Base-by-base conservation (phyloP, 1,140 invertebrate genomes). In the Panonychus citri region DNA sequence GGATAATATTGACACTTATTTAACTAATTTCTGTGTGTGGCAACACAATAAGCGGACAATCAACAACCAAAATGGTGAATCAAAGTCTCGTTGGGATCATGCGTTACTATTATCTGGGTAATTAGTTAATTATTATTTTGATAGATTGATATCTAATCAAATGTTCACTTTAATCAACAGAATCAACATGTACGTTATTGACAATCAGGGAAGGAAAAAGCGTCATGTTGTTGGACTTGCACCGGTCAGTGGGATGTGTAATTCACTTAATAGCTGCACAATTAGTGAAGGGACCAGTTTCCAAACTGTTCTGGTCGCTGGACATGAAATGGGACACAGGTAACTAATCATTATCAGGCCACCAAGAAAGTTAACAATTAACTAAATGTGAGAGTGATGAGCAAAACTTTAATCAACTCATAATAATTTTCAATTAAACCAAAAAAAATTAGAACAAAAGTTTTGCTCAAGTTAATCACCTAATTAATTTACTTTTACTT, bases 281-380 rank as follows among this genome's bases (percentile, higher is more conserved):
- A 75, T 78, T 5, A 78, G 77, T 59, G 77, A 78, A 70, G 77
- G 76, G 15, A 66, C 76, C 43, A 76, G 77, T 67, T 78, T 78
- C 67, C 76, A 78, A 65, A 76, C 74, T 56, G 76, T 76, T n/a
- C 75, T 77, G 57, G 76, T 77, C 0, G 75, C 77, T 13, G 76
- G 74, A 2, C 76, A 78, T 60, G 76, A 78, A 68, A 77, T 78
- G 59, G 76, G 76, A 27, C 76, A 78, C 62, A 78, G 62, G 62
- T 63, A 43, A 50, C 42, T 7, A 46, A 46, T 46, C 21, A n/a
- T 46, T 17, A 46, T 46, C 21, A 8, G n/a, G n/a, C n/a, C n/a
- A n/a, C n/a, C n/a, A n/a, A n/a, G n/a, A n/a, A n/a, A n/a, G n/a
- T n/a, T n/a, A n/a, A n/a, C n/a, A n/a, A n/a, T n/a, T n/a, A n/a